Evolutionary conservation across 2,888 invertebrate species (phyloP).

Genomic region (Tortrix viridana): DNA sequence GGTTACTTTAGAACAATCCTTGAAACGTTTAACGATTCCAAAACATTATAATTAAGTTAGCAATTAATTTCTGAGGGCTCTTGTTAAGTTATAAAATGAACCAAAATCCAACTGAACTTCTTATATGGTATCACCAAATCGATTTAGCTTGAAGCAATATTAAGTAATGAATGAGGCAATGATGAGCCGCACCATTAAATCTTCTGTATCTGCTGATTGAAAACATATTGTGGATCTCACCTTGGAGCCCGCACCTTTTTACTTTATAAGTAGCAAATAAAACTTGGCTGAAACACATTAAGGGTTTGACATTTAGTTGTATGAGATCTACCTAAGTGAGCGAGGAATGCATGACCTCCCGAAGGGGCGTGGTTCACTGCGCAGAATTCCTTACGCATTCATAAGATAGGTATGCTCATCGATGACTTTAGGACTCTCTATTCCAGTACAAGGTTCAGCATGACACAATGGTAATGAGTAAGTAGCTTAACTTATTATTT

Average conservation of each 20-base stretch:
- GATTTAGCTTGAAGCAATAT: not conserved
- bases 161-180: slow-evolving; percentile 14
- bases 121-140: slow-evolving; percentile 9
- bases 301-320: slow-evolving; percentile 8
- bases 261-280: slow-evolving; percentile 7
- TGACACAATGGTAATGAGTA: slow-evolving; percentile 2
- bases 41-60: too few relatives aligned
- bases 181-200: slow-evolving; percentile 13
- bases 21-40: too few relatives aligned
- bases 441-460: not conserved
- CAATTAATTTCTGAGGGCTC: not conserved
- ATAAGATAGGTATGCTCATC: slow-evolving; percentile 10
- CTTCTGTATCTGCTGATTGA: slow-evolving; percentile 3
- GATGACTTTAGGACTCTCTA: not conserved
- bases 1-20: too few relatives aligned
- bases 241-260: slow-evolving; percentile 24
- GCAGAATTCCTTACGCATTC: slow-evolving; percentile 21
- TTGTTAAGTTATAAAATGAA: not conserved
- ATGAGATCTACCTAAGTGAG: slow-evolving; percentile 13
- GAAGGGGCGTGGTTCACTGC: slow-evolving; percentile 19
- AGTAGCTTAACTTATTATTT: slow-evolving; percentile 25
- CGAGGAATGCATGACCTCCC: slow-evolving; percentile 26
- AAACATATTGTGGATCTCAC: not conserved
- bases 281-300: not conserved
- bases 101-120: not conserved